Conservation (phyloP, 2,888 invertebrate species). For the Nephrotoma appendiculata region DNA sequence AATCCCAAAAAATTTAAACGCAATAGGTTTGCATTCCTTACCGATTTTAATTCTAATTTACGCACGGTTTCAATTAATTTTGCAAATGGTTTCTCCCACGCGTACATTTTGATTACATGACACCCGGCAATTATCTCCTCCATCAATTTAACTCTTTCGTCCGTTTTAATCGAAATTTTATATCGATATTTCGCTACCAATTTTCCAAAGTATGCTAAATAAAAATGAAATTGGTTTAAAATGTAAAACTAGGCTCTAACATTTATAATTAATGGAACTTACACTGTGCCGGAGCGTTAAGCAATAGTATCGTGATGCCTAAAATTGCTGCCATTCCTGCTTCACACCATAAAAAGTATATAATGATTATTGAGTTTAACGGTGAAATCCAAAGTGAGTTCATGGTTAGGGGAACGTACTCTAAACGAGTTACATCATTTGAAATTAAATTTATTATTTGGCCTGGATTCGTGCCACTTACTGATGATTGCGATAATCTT, state of each 20-base stretch:
- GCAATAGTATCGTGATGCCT: slow-evolving; percentile 52
- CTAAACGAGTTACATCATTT: slow-evolving; percentile 77
- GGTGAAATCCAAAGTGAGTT: slow-evolving; percentile 78
- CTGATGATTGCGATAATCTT: no score
- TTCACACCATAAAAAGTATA: slow-evolving; percentile 51
- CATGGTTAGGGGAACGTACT: slow-evolving; percentile 54
- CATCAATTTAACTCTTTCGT: slow-evolving; percentile 62
- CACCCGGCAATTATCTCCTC: slow-evolving; percentile 56
- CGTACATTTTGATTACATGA: slow-evolving; percentile 21
- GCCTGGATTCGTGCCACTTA: slow-evolving; percentile 63
- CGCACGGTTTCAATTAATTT: slow-evolving; percentile 54
- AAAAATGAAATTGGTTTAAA: background rate
- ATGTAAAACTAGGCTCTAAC: background rate
- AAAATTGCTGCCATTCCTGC: slow-evolving; percentile 50
- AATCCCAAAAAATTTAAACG: no score
- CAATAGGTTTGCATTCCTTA: slow-evolving; percentile 32
- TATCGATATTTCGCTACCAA: slow-evolving; percentile 27
- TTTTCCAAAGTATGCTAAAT: slow-evolving; percentile 20
- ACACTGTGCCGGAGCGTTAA: slow-evolving; percentile 68
- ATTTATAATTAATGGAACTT: slow-evolving; percentile 10
- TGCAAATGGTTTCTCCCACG: slow-evolving; percentile 43
- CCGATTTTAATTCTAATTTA: slow-evolving; percentile 43
- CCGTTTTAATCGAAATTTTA: slow-evolving; percentile 45
- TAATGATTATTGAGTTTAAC: slow-evolving; percentile 43
- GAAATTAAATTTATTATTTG: slow-evolving; percentile 79